phyloP scores from a whole-genome alignment of 2,113 vertebrate genomes.

The Myiozetetes cayanensis region DNA sequence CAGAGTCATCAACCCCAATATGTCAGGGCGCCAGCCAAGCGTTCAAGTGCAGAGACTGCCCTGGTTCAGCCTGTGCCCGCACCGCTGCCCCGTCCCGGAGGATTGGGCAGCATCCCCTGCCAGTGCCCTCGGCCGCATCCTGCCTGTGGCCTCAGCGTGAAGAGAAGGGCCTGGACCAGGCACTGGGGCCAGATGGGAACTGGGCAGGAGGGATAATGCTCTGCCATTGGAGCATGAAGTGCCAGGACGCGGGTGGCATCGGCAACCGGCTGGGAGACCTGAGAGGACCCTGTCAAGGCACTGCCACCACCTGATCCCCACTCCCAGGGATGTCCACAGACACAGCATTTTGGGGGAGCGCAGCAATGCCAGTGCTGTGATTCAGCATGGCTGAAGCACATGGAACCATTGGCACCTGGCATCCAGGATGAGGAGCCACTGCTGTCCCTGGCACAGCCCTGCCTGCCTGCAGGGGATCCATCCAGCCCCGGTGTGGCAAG shows the following conservation, averaged over 20 bases:
- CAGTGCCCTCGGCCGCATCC: not conserved
- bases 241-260: not conserved
- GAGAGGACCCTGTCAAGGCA: not conserved
- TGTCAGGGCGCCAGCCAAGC: slow-evolving; percentile 54
- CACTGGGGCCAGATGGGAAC: not conserved
- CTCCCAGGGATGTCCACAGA: fast-evolving
- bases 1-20: slow-evolving; percentile 61
- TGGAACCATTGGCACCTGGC: not conserved
- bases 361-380: not conserved
- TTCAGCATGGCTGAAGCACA: not conserved
- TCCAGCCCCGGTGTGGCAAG: not conserved
- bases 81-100: not conserved
- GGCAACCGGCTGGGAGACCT: not conserved
- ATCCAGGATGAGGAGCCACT: not conserved
- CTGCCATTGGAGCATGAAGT: not conserved
- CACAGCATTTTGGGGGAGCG: not conserved
- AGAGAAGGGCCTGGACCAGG: not conserved
- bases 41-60: not conserved
- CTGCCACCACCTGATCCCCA: not conserved
- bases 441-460: not conserved
- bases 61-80: not conserved
- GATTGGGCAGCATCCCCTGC: not conserved
- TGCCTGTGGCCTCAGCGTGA: not conserved
- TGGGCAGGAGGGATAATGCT: not conserved
- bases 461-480: not conserved